Conservation (phyloP, 2,797 vertebrate species). For the Crax fasciolata region DNA sequence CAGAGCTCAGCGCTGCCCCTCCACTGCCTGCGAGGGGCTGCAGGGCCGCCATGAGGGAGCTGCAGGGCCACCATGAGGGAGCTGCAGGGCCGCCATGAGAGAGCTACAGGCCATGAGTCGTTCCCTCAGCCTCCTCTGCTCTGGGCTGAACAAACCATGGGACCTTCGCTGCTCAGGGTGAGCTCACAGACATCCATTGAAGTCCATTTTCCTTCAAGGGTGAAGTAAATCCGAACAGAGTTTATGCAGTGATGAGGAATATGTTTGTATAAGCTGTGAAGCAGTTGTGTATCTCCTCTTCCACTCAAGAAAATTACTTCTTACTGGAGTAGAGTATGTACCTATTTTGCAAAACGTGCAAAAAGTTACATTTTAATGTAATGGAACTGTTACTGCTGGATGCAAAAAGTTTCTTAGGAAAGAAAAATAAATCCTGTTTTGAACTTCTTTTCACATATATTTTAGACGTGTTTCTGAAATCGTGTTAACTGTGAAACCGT, state of each 20-base stretch:
- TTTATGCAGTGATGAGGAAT: not conserved
- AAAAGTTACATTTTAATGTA: not conserved
- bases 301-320: not conserved
- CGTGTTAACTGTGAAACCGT: constrained; percentile 12
- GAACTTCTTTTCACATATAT: not conserved
- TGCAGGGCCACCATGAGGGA: too few relatives aligned
- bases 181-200: not conserved
- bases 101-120: too few relatives aligned
- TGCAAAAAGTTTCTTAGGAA: not conserved
- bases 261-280: not conserved
- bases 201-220: not conserved
- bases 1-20: too few relatives aligned
- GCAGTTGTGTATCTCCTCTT: not conserved
- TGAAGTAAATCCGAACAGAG: not conserved
- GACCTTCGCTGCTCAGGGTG: too few relatives aligned
- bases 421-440: not conserved
- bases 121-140: too few relatives aligned
- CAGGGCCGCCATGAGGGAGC: too few relatives aligned
- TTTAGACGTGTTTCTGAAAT: not conserved
- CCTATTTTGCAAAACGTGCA: not conserved
- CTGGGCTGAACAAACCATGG: too few relatives aligned
- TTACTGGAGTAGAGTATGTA: not conserved
- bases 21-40: too few relatives aligned
- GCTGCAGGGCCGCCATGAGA: too few relatives aligned
- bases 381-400: not conserved